Evolutionary conservation across 2,113 vertebrate species (phyloP), one percentile per base, ranked within the genome.

Genomic region (Myodes glareolus): DNA sequence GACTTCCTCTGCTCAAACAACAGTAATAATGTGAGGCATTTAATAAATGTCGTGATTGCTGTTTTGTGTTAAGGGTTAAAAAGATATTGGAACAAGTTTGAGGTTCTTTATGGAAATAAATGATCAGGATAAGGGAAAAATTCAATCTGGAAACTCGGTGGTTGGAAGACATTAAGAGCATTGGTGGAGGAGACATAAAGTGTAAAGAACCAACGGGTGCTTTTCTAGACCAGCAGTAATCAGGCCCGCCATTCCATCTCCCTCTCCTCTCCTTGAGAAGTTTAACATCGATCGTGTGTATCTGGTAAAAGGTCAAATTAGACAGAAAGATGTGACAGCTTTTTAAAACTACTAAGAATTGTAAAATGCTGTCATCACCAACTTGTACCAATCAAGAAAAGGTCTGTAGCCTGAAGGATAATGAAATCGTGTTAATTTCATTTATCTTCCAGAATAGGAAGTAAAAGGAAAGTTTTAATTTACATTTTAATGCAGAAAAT

Each of bases 241-340:
- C 50, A 68, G n/a, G 31, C 14, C 36, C n/a, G 33, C n/a, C 21
- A 80, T 23, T 82, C 29, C 11, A 58, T 73, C 72, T 73, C 21
- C 63, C 8, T 23, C 8, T 36, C 19, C 19, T 27, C 8, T 92
- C 27, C 36, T 70, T 63, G 58, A 90, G 88, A 88, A 65, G 31
- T 50, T 72, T 91, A 65, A 16, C 61, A 81, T 58, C 76, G 36
- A 39, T 85, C 47, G 36, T 52, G n/a, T 63, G 85, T 92, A 78
- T 85, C 67, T 65, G 29, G 86, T 91, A 91, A 96, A 95, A 96
- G 65, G 73, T 86, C 77, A 95, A 94, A 70, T 77, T 52, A 93
- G 45, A 90, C n/a, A 90, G 67, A 95, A 91, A 91, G 9, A 81
- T 76, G 31, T 65, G 21, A 72, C 23, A 55, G 27, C 68, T 36